Percentiles rank a stretch among this genome's conserved stretches.
Conservation (phyloP, 2,797 vertebrate genomes). For the Catharus ustulatus region DNA sequence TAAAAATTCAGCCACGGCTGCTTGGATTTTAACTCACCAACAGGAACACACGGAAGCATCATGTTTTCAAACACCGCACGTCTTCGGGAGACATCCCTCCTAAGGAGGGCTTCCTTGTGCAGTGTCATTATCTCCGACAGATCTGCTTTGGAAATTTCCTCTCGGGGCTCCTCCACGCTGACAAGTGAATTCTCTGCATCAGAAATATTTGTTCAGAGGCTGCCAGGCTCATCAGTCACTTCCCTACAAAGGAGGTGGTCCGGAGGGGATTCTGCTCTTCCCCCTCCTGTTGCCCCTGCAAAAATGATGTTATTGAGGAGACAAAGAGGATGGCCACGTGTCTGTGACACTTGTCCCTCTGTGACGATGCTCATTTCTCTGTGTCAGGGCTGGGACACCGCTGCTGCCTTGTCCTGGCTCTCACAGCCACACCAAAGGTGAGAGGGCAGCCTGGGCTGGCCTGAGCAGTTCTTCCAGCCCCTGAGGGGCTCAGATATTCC, state of each 20-base stretch:
- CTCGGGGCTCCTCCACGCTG: conserved; percentile 29
- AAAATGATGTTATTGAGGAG: not conserved
- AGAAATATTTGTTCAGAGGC: conserved; percentile 66
- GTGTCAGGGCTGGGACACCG: not conserved
- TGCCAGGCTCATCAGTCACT: conserved; percentile 59
- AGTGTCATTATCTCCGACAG: conserved; percentile 35
- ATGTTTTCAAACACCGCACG: conserved; percentile 14
- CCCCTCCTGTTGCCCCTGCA: not conserved
- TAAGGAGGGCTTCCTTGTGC: conserved; percentile 23
- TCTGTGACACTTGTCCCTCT: not conserved
- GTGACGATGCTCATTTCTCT: not conserved
- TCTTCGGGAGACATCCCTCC: conserved; percentile 14
- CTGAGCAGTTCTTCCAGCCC: not conserved
- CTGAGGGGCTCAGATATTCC: not conserved
- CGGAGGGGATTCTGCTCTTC: not conserved
- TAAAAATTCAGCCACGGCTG: conserved; percentile 3
- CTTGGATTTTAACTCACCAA: conserved; percentile 16
- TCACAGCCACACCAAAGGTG: accelerated
- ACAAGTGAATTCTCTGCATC: conserved; percentile 49
- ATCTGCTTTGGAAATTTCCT: conserved; percentile 61
- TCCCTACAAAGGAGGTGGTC: not conserved
- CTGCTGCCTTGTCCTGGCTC: not conserved
- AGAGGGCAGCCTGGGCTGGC: not conserved
- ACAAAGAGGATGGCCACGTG: not conserved
- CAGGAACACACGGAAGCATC: not conserved